Evolutionary conservation across 2,113 vertebrate genomes (phyloP), one percentile per base, ranked within the genome.

Genomic region (Rattus rattus): DNA sequence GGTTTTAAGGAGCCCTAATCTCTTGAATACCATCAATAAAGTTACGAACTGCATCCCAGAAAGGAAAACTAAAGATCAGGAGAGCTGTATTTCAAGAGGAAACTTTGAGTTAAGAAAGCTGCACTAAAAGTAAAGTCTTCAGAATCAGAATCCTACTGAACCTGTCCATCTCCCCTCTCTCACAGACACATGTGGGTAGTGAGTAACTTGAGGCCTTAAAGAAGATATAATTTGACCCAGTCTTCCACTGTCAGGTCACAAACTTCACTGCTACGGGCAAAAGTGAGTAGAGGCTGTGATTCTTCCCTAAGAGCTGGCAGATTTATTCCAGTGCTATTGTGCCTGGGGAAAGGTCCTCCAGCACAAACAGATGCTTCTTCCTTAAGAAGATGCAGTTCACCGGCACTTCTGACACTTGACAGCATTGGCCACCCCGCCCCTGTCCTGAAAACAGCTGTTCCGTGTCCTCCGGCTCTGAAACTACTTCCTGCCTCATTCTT

Each of bases 391-490:
- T 77, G 30, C 3, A 65, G 47, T 95, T 92, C 72, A 39, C 76
- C 91, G 52, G 77, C 36, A 81, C 81, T 86, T 92, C 83, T 92
- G 92, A 97, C 94, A 61, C 75, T 75, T 75, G 11, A 49, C 24
- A 72, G n/a, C 39, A 90, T 91, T 94, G 86, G 22, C 77, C 49
- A 39, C 49, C 77, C 54, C 0, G 2, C 79, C 70, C 59, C 30
- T n/a, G 20, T 24, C 92, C 77, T 39, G 52, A 77, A 59, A 96
- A 93, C 88, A 97, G 92, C 91, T 97, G 96, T 96, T 94, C 69
- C 20, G 73, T 95, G 54, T 95, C 95, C 72, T 94, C 72, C 49
- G 54, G 22, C 67, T 95, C 88, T 49, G n/a, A 92, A 96, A 89
- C 76, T 81, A 83, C 72, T 97, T 97, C 95, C 94, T 97, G 94